Percentiles rank a stretch among this genome's conserved stretches.
phyloP scores from a whole-genome alignment of 2,797 vertebrate species.

The Chaetophractus vellerosus region DNA sequence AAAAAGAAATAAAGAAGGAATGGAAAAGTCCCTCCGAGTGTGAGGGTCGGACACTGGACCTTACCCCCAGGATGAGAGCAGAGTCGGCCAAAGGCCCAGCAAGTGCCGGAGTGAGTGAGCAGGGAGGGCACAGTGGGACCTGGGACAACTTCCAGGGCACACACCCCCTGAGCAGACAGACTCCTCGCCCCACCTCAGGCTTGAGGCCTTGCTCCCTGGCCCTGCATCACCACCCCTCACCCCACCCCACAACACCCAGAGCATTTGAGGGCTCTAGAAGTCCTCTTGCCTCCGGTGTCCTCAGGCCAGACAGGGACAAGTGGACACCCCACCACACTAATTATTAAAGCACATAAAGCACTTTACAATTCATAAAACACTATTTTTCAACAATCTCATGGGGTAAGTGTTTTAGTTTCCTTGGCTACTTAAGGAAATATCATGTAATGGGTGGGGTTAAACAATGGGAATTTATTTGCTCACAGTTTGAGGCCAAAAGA shows the following conservation, averaged over 20 bases:
- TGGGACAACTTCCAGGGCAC: not conserved
- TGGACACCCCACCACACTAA: too few relatives aligned
- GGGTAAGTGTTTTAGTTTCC: too few relatives aligned
- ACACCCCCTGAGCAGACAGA: rapidly evolving
- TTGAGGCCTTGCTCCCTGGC: not conserved
- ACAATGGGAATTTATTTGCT: too few relatives aligned
- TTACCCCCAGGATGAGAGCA: too few relatives aligned
- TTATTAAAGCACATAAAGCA: not conserved
- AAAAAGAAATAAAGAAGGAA: not conserved
- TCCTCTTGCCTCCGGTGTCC: not conserved
- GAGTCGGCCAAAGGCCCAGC: not conserved
- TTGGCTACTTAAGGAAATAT: too few relatives aligned
- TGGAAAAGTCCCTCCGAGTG: not conserved
- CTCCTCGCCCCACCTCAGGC: not conserved
- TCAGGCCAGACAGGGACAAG: not conserved
- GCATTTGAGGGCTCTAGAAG: rapidly evolving
- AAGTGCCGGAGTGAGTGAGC: not conserved
- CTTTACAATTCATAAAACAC: not conserved
- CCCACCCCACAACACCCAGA: not conserved
- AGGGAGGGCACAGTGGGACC: not conserved
- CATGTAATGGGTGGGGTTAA: too few relatives aligned
- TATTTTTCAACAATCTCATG: not conserved
- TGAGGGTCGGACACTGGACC: not conserved
- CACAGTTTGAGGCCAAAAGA: too few relatives aligned
- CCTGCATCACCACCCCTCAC: not conserved